Percentiles rank a stretch among this genome's conserved stretches.
Evolutionary conservation across 2,888 invertebrate species (phyloP).

Genomic region (Bursaphelenchus okinawaensis): DNA sequence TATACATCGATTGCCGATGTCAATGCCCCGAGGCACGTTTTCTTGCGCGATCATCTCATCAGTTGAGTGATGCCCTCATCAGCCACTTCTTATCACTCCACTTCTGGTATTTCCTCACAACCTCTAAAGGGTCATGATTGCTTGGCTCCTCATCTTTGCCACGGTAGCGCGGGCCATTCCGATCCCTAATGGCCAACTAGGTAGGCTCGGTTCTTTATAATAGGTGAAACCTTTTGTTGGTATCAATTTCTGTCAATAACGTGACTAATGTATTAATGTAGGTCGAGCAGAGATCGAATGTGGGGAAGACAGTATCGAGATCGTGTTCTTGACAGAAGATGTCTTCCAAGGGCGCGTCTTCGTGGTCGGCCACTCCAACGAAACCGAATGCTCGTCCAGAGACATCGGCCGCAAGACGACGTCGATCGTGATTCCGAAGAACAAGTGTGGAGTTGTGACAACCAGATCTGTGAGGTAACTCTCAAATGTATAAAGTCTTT

Average conservation of each 20-base stretch:
- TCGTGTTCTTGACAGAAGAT: conserved; percentile 52
- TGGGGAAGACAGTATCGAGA: conserved; percentile 52
- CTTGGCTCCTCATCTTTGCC: neutral
- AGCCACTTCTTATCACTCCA: neutral
- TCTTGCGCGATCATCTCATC: neutral
- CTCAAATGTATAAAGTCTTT: conserved; percentile 15
- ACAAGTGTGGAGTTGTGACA: conserved; percentile 53
- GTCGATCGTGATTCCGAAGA: conserved; percentile 44
- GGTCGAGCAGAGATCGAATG: conserved; percentile 56
- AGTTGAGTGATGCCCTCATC: neutral
- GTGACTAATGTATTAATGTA: no score
- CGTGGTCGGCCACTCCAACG: conserved; percentile 54
- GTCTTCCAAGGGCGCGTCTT: conserved; percentile 47
- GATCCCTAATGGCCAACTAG: conserved; percentile 45
- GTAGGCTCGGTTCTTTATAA: conserved; percentile 29
- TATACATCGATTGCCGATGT: neutral
- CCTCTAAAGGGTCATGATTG: neutral
- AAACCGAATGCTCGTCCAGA: conserved; percentile 45
- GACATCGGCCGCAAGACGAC: conserved; percentile 51
- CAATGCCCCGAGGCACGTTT: neutral
- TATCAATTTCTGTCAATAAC: no score
- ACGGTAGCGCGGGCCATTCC: conserved; percentile 28
- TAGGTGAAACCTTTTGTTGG: no score
- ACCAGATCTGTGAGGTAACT: conserved; percentile 38
- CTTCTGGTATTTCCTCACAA: neutral